Conservation (phyloP, 1,140 invertebrate species). For the Globodera rostochiensis region DNA sequence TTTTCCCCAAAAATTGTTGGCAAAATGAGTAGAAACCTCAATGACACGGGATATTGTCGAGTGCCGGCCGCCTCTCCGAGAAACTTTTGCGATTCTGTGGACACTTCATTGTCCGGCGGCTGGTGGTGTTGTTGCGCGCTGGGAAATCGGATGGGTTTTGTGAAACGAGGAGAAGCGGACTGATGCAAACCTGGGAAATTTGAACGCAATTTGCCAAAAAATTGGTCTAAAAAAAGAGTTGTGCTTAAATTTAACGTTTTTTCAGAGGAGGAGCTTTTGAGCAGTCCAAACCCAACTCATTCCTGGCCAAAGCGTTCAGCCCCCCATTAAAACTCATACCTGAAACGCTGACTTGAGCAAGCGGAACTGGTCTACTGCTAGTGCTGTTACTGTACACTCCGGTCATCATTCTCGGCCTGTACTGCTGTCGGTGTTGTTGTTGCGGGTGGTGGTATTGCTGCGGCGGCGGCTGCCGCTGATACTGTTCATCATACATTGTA, state of each 20-base stretch:
- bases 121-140: background rate
- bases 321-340: background rate
- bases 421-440: background rate
- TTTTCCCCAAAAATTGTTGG: background rate
- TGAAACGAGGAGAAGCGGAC: conserved; percentile 10
- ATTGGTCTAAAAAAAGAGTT: background rate
- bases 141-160: conserved; percentile 30
- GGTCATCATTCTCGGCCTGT: background rate
- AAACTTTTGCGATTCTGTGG: conserved; percentile 22
- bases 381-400: background rate
- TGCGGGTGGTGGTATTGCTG: background rate
- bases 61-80: conserved; percentile 22
- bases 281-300: too few species aligned
- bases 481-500: background rate
- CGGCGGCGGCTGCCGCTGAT: background rate
- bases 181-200: conserved; percentile 21
- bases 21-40: conserved; percentile 15
- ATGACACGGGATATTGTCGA: conserved; percentile 13
- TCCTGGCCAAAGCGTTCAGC: too few species aligned
- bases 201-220: background rate
- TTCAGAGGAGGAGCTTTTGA: too few species aligned
- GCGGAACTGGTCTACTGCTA: background rate
- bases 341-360: conserved; percentile 18
- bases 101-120: background rate
- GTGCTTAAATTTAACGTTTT: background rate